Conservation (phyloP, 1,140 invertebrate genomes). For the Ericerus pela region DNA sequence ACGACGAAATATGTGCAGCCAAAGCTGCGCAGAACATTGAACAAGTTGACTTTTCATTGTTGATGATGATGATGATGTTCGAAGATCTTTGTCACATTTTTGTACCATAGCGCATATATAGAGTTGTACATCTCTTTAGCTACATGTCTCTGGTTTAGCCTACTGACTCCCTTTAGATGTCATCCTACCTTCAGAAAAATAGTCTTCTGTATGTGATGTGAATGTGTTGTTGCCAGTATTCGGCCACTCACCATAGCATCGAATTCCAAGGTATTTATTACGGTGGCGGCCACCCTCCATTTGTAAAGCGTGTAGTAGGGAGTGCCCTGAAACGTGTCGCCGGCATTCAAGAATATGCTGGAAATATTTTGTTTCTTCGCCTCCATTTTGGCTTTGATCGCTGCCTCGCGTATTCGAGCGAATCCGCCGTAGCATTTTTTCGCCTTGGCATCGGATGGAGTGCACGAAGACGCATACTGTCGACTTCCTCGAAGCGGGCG, state of each 20-base stretch:
- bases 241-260: slow-evolving; percentile 69
- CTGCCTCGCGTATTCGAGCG: slow-evolving; percentile 49
- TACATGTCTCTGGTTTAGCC: too few species aligned
- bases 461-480: background rate
- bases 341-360: slow-evolving; percentile 66
- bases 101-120: too few species aligned
- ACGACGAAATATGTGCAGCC: too few species aligned
- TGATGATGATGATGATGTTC: too few species aligned
- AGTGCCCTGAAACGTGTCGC: slow-evolving; percentile 78
- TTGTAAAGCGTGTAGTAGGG: slow-evolving; percentile 66
- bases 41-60: too few species aligned
- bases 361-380: slow-evolving; percentile 35
- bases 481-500: slow-evolving; percentile 60
- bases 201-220: too few species aligned
- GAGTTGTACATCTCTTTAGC: too few species aligned
- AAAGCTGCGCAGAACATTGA: too few species aligned
- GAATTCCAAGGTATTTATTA: slow-evolving; percentile 58
- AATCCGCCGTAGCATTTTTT: slow-evolving; percentile 45
- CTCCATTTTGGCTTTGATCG: slow-evolving; percentile 38
- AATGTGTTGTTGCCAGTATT: too few species aligned
- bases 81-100: too few species aligned
- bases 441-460: slow-evolving; percentile 20
- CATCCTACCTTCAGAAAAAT: too few species aligned
- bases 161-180: too few species aligned
- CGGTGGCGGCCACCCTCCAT: slow-evolving; percentile 55